Evolutionary conservation across 2,113 vertebrate genomes (phyloP).

Genomic region (Limanda limanda): DNA sequence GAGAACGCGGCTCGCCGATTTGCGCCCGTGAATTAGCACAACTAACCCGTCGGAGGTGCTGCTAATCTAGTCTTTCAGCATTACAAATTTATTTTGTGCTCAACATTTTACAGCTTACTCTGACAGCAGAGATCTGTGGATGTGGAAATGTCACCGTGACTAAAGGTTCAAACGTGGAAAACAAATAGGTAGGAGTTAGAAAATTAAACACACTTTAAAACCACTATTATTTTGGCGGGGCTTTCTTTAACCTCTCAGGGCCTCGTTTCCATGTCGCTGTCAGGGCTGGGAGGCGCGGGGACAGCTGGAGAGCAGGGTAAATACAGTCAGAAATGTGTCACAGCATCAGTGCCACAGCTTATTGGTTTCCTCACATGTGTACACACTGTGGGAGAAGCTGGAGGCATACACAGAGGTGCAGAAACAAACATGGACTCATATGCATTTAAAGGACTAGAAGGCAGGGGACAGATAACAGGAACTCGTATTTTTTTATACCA

Average conservation of each 20-base stretch:
- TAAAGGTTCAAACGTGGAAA: not conserved
- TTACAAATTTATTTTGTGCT: constrained; percentile 42
- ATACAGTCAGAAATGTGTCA: constrained; percentile 68
- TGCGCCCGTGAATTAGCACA: constrained; percentile 22
- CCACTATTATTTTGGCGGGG: not conserved
- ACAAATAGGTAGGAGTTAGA: not conserved
- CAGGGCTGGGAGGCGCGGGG: constrained; percentile 27
- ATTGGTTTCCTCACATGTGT: constrained; percentile 44
- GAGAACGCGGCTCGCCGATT: constrained; percentile 28
- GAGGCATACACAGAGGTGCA: constrained; percentile 25
- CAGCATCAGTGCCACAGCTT: constrained; percentile 60
- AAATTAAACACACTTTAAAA: constrained; percentile 4
- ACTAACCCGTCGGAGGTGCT: constrained; percentile 21
- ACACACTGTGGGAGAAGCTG: constrained; percentile 26
- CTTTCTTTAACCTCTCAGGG: constrained; percentile 2
- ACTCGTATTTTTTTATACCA: not conserved
- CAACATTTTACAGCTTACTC: constrained; percentile 31
- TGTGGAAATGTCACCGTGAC: not conserved
- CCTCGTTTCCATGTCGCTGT: not conserved
- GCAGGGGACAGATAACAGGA: not conserved
- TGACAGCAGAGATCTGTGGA: constrained; percentile 9
- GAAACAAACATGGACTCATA: constrained; percentile 42
- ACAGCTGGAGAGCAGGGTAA: constrained; percentile 68
- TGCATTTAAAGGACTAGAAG: constrained; percentile 20
- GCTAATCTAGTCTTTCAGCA: constrained; percentile 38